phyloP scores from a whole-genome alignment of 2,888 invertebrate genomes.

The Phyllotreta cruciferae region DNA sequence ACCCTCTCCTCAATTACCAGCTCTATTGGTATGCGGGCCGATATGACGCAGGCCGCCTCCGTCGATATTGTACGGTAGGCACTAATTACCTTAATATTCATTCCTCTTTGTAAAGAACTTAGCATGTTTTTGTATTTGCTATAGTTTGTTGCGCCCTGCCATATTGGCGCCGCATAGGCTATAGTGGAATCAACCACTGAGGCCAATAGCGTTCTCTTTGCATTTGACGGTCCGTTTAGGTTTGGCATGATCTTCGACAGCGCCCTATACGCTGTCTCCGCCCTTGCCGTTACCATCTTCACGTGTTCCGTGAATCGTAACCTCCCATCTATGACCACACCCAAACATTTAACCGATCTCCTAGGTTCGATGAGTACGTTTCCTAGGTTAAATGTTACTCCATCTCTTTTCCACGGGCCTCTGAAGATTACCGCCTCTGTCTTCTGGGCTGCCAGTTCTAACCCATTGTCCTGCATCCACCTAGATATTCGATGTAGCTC shows the following conservation, averaged over 20 bases:
- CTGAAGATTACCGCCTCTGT: constrained; percentile 2
- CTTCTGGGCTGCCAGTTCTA: constrained; percentile 6
- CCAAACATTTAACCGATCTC: constrained; percentile 1
- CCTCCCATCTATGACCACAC: background rate
- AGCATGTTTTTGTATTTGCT: background rate
- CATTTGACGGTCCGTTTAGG: constrained; percentile 15
- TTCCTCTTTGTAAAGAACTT: background rate
- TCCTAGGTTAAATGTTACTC: background rate
- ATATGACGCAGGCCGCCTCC: background rate
- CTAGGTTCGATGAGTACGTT: background rate
- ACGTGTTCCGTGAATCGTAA: background rate
- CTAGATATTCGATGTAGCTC: background rate
- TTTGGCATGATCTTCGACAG: constrained; percentile 20
- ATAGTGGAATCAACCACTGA: constrained; percentile 6
- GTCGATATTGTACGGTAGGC: constrained; percentile 1
- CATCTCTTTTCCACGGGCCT: constrained; percentile 1
- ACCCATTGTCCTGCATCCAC: constrained; percentile 2
- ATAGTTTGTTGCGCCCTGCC: constrained; percentile 7
- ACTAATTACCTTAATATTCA: background rate
- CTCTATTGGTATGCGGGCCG: background rate
- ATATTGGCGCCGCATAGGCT: constrained; percentile 30
- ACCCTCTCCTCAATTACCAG: background rate
- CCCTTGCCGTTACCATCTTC: background rate
- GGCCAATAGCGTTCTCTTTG: constrained; percentile 13
- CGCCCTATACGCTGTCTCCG: background rate